Evolutionary conservation across 1,140 invertebrate species (phyloP), one percentile per base, ranked within the genome.

Genomic region (Mylabris phalerata): DNA sequence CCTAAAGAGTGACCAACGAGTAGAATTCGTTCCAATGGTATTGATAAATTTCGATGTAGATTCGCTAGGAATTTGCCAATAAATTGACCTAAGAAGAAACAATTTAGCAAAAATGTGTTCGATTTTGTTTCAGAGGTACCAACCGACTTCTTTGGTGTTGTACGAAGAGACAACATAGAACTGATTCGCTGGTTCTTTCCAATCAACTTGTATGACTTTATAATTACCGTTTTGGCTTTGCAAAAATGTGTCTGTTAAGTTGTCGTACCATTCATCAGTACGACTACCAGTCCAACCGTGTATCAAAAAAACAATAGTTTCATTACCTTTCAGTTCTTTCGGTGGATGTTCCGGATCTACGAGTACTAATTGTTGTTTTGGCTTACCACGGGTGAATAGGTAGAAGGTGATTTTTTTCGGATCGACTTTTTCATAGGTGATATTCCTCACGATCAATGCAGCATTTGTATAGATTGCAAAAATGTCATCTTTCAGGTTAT

Each of bases 1-100:
- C 87, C 87, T 10, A 90, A 73, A 51, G 85, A 88, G 71, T 87
- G 87, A 0, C 87, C 87, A 64, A 90, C 59, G n/a, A 64, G 9
- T 24, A 60, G 51, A 40, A 57, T 25, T 11, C 50, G 43, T 3
- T 19, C 41, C 10, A 57, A 39, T 19, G 24, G 54, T 24, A 56
- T 25, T 0, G 41, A 1, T 24, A 45, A 41, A 4, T 54, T 32
- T 26, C 46, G 44, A 25, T 46, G 43, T 26, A 54, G 39, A n/a
- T 25, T n/a, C 0, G 27, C 19, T 6, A 54, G 11, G n/a, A 54
- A 45, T 4, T 46, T 9, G 32, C 51, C 51, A 24, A 54, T 32
- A 7, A 54, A 11, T 4, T 26, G 9, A 11, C 48, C 48, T 50
- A 32, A 27, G 9, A 26, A 26, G 9, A 45, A 45, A 32, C 32